phyloP scores from a whole-genome alignment of 2,888 invertebrate species.

The Punctoribates punctum region DNA sequence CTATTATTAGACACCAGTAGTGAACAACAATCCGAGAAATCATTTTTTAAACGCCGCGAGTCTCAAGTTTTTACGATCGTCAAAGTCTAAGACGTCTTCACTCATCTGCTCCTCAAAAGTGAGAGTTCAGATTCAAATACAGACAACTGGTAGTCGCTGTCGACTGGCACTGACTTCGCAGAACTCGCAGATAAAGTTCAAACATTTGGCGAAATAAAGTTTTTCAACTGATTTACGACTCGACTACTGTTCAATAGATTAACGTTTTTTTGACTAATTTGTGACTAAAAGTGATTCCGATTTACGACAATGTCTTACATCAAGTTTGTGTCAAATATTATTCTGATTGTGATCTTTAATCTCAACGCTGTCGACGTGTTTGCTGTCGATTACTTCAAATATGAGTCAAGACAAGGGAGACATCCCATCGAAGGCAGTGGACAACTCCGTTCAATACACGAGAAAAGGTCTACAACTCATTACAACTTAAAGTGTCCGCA shows the following conservation, averaged over 20 bases:
- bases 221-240: not conserved
- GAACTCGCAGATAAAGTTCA: not conserved
- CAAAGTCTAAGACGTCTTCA: not conserved
- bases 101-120: no score
- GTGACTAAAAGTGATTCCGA: not conserved
- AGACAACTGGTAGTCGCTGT: not conserved
- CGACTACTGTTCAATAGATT: conserved; percentile 9
- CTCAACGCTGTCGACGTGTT: not conserved
- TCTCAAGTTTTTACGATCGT: not conserved
- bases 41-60: not conserved
- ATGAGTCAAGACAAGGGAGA: not conserved
- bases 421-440: not conserved
- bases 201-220: not conserved
- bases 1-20: conserved; percentile 7
- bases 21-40: not conserved
- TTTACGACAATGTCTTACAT: not conserved
- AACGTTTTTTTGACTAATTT: not conserved
- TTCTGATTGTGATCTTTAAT: not conserved
- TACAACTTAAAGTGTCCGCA: conserved; percentile 44
- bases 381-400: conserved; percentile 26
- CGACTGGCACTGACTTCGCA: not conserved
- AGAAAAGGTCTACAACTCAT: not conserved
- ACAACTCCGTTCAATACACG: not conserved
- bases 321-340: conserved; percentile 3
- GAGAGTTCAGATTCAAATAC: not conserved